These are phyloP conservation scores for Loriculus beryllinus DNA, from an alignment of 2,797 vertebrate species.

Conservation along the genomic window DNA sequence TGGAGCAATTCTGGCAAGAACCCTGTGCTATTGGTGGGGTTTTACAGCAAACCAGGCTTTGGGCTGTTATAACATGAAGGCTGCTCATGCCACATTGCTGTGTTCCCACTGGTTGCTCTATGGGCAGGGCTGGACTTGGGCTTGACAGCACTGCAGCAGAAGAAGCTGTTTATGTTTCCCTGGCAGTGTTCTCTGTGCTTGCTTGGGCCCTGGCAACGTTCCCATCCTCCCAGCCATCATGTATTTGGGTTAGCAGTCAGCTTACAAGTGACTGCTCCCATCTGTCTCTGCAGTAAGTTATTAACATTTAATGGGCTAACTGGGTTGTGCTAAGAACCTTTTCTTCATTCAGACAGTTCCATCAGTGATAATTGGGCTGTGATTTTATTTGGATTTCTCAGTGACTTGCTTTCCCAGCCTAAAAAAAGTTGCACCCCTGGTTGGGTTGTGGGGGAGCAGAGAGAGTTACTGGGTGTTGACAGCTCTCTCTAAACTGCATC, in stretches of 20 bases:
- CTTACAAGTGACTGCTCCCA: constrained; percentile 19
- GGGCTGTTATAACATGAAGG: neutral
- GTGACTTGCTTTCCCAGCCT: constrained; percentile 6
- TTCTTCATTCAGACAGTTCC: constrained; percentile 24
- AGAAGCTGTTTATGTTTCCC: neutral
- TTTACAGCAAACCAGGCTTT: neutral
- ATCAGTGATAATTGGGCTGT: neutral
- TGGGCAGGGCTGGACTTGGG: neutral
- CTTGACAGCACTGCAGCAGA: neutral
- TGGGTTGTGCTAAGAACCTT: neutral
- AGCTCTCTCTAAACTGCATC: neutral
- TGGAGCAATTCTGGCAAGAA: neutral
- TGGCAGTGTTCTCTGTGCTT: neutral
- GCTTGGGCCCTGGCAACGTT: neutral
- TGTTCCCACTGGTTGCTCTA: neutral
- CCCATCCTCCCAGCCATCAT: neutral
- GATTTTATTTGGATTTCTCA: constrained; percentile 18
- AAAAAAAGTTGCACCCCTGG: neutral
- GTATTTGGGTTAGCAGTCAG: constrained; percentile 49
- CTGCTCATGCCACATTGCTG: rapidly evolving
- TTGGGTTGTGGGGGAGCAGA: neutral
- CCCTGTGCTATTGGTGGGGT: neutral
- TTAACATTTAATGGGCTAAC: constrained; percentile 48
- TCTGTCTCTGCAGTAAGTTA: constrained; percentile 36
- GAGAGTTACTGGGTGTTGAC: neutral